Conservation (phyloP, 2,888 invertebrate genomes). For the Protophormia terraenovae region DNA sequence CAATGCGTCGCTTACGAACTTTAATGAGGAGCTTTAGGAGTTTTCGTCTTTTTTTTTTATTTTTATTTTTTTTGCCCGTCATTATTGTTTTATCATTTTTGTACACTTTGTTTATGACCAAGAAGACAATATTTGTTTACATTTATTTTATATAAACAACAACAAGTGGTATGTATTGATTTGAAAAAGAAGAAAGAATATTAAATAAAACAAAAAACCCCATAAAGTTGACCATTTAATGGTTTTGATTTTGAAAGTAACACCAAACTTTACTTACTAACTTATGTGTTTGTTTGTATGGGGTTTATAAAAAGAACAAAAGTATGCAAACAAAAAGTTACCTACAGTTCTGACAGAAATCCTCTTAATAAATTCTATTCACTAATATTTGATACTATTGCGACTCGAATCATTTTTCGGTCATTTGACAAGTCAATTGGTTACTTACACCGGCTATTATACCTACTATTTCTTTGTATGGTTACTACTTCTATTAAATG, state of each 20-base stretch:
- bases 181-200: constrained; percentile 4
- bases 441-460: no score
- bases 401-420: no score
- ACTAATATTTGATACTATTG: no score
- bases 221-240: constrained; percentile 42
- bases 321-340: not conserved
- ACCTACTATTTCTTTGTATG: no score
- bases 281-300: not conserved
- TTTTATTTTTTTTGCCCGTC: no score
- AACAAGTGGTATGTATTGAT: constrained; percentile 50
- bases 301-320: not conserved
- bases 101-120: not conserved
- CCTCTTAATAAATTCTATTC: no score
- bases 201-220: constrained; percentile 9
- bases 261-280: not conserved
- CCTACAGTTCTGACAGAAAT: no score
- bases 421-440: no score
- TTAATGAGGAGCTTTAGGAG: not conserved
- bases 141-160: not conserved
- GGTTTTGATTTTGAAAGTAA: constrained; percentile 36
- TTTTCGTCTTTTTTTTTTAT: not conserved
- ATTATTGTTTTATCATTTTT: constrained; percentile 16
- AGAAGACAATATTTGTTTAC: constrained; percentile 15
- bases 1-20: not conserved
- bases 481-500: no score